Base-by-base conservation (phyloP, 2,888 invertebrate species). In the Caenorhabditis becei region DNA sequence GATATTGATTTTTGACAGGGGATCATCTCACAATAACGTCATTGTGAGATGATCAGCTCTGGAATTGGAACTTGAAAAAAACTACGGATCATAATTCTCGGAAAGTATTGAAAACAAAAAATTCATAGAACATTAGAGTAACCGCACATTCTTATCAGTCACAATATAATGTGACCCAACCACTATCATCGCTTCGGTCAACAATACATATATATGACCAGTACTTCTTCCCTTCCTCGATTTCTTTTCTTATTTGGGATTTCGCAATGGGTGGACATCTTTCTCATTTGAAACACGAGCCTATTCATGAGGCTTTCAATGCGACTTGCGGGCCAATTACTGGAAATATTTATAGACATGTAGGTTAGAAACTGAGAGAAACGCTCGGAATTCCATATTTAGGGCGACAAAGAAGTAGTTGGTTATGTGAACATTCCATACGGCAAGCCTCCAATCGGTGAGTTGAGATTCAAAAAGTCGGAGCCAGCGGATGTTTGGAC, bases 191-290 rank as follows among this genome's bases (percentile, higher is more conserved):
- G 10, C 10, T 35, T 35, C 20, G 18, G 20, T 49, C 49, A 49
- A 49, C 49, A 10, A 11, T n/a, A n/a, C n/a, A n/a, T n/a, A n/a
- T n/a, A n/a, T n/a, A 16, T 44, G 14, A n/a, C 44, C 44, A 44
- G 16, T n/a, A 10, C 44, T 44, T 44, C 16, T 16, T 7, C 44
- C 7, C 3, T 35, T 10, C 7, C 23, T 44, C 14, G n/a, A n/a
- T n/a, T n/a, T n/a, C n/a, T n/a, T n/a, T n/a, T n/a, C n/a, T n/a
- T n/a, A n/a, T n/a, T n/a, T n/a, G n/a, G n/a, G n/a, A n/a, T 28
- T 20, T 35, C n/a, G 59, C 18, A 58, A 72, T 72, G 72, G 72
- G 72, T 8, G 72, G 72, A 24, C 62, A 72, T 37, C 61, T 72
- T 18, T 72, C 72, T 28, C 63, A 72, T 63, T 28, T 72, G 24